Evolutionary conservation across 2,797 vertebrate genomes (phyloP), one percentile per base, ranked within the genome.

Genomic region (Alectoris magna): DNA sequence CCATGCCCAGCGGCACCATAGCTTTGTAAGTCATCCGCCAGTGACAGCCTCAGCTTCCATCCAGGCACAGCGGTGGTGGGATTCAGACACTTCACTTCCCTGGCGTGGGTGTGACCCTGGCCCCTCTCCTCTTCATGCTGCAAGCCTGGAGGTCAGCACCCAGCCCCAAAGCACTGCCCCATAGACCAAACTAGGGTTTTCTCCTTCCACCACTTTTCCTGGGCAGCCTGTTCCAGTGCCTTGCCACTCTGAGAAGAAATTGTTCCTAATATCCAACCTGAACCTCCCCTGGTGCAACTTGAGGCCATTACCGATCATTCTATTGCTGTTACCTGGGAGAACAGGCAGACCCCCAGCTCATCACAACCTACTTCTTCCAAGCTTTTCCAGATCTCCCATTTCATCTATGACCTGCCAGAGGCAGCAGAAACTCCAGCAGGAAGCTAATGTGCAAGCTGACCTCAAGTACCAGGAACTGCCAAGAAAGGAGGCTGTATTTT

Each of bases 101-200:
- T 11, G 46, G 39, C 14, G 14, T 7, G 17, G 21, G 17, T 10
- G 26, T 4, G 9, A 11, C 56, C 14, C 26, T 58, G 62, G 31
- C 3, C 1, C 0, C 14, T 44, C 12, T 82, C 23, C 71, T 58
- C 24, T 69, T 80, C 29, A 18, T 44, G 31, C 48, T 31, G 10
- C 1, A 0, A 27, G 36, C 43, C n/a, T 1, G 0, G 24, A 21
- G 23, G 27, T 8, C n/a, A 6, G 14, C 38, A 74, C 43, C 51
- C 74, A 70, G 36, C 19, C 76, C 12, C 29, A 44, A 34, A 11
- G 19, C n/a, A 70, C 22, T 85, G 23, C 43, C 44, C n/a, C 34
- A 16, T 64, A 48, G 51, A 51, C 16, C n/a, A 46, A 70, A 39
- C 14, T 2, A 2, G 4, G 21, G 3, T 15, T 75, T 80, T 44